Base-by-base conservation (phyloP, 1,140 invertebrate species). In the Habropoda laboriosa region DNA sequence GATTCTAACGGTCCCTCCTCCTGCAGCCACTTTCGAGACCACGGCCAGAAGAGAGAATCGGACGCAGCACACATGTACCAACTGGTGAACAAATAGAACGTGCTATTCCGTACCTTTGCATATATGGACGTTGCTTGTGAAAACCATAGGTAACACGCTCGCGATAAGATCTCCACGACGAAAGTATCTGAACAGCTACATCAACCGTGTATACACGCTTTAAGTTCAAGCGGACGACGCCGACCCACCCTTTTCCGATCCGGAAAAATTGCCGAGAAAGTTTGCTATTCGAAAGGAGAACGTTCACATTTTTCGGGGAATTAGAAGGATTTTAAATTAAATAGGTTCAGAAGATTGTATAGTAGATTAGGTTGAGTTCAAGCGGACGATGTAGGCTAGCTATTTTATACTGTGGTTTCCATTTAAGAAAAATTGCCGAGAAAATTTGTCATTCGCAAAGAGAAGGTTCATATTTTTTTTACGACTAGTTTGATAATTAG, bases 1-100 rank as follows among this genome's bases (percentile, higher is more conserved):
- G 40, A 42, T 58, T 58, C 78, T 79, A 79, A 79, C 78, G 78
- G 78, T 79, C 71, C 60, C 60, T 74, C 60, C 60, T 74, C 27
- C 58, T 47, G 60, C 70, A 40, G 18, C 60, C 63, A 64, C 77
- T 53, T 45, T 60, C 57, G 49, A 79, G 38, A 58, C 47, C 38
- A 64, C n/a, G n/a, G 27, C 49, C 40, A 13, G 27, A 40, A 24
- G 38, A 77, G 74, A 70, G 74, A 77, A 70, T 47, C 57, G 53
- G n/a, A 55, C 64, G 35, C 16, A 42, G 40, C 35, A 70, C 63
- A 67, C 71, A 35, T 42, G 51, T 45, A 21, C 27, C 18, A 3
- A 45, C 6, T 21, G 16, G 7, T 12, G 53, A 76, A 76, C 61
- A 76, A 80, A 66, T 55, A 75, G 72, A 67, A 80, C 63, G 63